phyloP scores from a whole-genome alignment of 1,140 invertebrate genomes.

The Nixonia krombeini region DNA sequence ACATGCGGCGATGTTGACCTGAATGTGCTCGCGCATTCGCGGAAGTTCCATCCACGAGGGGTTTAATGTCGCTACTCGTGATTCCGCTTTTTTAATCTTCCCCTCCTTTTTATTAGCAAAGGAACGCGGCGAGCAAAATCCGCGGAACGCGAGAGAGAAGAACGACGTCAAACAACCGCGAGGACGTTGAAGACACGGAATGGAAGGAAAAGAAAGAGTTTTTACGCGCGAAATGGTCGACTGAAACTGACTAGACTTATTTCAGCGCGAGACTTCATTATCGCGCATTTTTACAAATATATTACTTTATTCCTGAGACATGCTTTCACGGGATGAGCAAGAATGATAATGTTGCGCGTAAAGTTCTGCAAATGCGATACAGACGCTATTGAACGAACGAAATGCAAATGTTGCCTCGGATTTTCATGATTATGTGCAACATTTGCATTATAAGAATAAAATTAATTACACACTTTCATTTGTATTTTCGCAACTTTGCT shows the following conservation, averaged over 20 bases:
- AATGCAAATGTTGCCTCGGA: too few species aligned
- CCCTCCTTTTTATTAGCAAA: slow-evolving; percentile 16
- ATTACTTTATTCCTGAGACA: slow-evolving; percentile 31
- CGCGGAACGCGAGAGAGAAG: slow-evolving; percentile 24
- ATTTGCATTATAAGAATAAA: too few species aligned
- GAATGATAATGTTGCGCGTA: too few species aligned
- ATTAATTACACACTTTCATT: too few species aligned
- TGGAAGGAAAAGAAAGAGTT: slow-evolving; percentile 31
- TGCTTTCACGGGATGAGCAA: too few species aligned
- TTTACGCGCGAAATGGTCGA: slow-evolving; percentile 26
- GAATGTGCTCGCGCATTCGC: slow-evolving; percentile 9
- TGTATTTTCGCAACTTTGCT: too few species aligned
- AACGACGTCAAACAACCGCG: slow-evolving; percentile 11
- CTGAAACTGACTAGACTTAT: slow-evolving; percentile 37
- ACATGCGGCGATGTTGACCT: slow-evolving; percentile 27
- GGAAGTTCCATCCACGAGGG: slow-evolving; percentile 22
- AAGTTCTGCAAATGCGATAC: too few species aligned
- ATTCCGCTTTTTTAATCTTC: slow-evolving; percentile 4
- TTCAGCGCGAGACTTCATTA: slow-evolving; percentile 34
- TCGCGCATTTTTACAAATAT: slow-evolving; percentile 33
- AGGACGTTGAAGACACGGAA: slow-evolving; percentile 27
- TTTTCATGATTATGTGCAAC: too few species aligned
- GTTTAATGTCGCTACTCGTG: slow-evolving; percentile 28
- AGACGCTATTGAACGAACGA: too few species aligned
- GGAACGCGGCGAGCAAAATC: slow-evolving; percentile 30